Evolutionary conservation across 1,140 invertebrate species (phyloP), one percentile per base, ranked within the genome.

Genomic region (Drosophila kurseongensis): DNA sequence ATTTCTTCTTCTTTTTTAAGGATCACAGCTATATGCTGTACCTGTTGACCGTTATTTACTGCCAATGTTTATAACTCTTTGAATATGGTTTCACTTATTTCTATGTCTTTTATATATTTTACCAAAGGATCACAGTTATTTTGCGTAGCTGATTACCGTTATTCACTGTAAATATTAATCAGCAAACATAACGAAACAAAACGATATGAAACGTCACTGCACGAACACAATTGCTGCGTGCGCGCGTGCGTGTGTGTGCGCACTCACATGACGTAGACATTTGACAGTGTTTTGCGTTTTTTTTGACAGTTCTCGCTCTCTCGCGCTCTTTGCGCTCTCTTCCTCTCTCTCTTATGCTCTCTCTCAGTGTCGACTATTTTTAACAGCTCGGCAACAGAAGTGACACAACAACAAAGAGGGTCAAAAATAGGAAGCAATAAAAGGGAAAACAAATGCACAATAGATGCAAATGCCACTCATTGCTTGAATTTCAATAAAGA

Each of bases 401-500:
- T 6, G 35, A 55, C 29, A 45, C 10, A 35, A 45, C 36, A 9
- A 55, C 16, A 71, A 38, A 23, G 10, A 61, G 60, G 60, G 55
- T 48, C 60, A 32, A 83, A 82, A 66, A 85, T 85, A 84, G 80
- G 80, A 85, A 80, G 62, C 73, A 85, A 80, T 60, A 65, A 82
- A 82, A 60, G 35, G 48, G 27, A 47, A 72, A 82, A 52, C 27
- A 65, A 83, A 71, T 83, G 75, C 80, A 83, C 71, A 84, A 83
- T 79, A 75, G 75, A 83, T 84, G 81, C 71, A 83, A 83, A 83
- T 83, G 66, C 59, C 61, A 36, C 65, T 48, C 76, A 84, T 76
- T 68, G 80, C 81, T 84, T 65, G 59, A 84, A 85, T 83, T 80
- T 80, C 42, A 80, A 83, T 72, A 72, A 54, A 58, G 38, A 48